Conservation (phyloP, 2,888 invertebrate species). For the Flexamia atlantica region DNA sequence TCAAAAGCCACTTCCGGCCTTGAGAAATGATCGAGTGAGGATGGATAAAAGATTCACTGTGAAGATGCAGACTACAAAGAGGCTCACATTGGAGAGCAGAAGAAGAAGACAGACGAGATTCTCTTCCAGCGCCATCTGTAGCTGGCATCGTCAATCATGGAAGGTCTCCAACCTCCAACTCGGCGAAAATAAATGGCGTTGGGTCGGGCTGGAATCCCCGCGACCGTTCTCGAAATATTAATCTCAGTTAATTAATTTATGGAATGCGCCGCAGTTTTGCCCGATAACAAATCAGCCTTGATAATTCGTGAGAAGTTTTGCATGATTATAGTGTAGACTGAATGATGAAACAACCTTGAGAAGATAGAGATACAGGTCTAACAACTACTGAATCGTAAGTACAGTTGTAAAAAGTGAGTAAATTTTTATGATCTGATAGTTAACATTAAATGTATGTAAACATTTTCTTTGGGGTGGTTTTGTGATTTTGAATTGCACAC, state of each 20-base stretch:
- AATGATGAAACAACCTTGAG: too few species aligned
- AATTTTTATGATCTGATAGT: too few species aligned
- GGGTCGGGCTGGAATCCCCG: neutral
- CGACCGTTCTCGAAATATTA: too few species aligned
- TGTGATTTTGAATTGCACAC: too few species aligned
- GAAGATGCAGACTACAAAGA: conserved; percentile 25
- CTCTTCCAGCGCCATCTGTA: neutral
- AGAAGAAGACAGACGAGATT: neutral
- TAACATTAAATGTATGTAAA: too few species aligned
- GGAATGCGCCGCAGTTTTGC: neutral
- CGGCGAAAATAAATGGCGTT: conserved; percentile 14
- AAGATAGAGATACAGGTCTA: too few species aligned
- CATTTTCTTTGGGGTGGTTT: too few species aligned
- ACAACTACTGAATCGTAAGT: too few species aligned
- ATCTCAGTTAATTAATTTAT: neutral
- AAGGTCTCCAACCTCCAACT: neutral
- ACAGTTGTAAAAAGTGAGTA: too few species aligned
- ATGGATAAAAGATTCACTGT: neutral
- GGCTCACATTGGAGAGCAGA: conserved; percentile 1
- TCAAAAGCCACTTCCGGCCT: neutral
- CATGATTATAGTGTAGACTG: too few species aligned
- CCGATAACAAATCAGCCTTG: too few species aligned
- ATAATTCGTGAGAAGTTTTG: too few species aligned
- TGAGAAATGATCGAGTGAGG: neutral
- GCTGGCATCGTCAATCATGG: neutral